These are phyloP conservation scores for Salticus scenicus DNA, from an alignment of 2,888 invertebrate genomes.

Conservation along the genomic window DNA sequence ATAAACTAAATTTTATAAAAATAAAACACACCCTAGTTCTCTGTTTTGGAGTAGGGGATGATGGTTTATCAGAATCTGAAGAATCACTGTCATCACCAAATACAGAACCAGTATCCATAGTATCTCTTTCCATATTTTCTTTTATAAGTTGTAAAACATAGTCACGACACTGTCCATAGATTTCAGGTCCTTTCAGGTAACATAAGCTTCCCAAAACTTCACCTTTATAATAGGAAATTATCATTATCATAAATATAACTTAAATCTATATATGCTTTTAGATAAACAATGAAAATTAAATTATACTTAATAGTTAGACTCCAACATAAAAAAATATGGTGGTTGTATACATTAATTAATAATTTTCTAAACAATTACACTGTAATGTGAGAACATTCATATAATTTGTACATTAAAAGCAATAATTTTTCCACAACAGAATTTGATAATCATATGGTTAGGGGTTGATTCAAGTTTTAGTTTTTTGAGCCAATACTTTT, in stretches of 20 bases:
- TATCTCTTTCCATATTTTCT: constrained; percentile 76
- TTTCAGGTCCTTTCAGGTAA: constrained; percentile 74
- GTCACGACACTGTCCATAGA: constrained; percentile 75
- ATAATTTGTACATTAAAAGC: too few relatives aligned
- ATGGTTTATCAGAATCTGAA: constrained; percentile 25
- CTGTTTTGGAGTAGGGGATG: neutral
- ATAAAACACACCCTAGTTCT: constrained; percentile 27
- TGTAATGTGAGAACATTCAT: too few relatives aligned
- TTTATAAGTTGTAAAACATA: constrained; percentile 76
- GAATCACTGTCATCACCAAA: constrained; percentile 34
- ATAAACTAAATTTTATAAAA: too few relatives aligned
- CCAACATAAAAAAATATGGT: too few relatives aligned
- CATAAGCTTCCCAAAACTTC: constrained; percentile 77
- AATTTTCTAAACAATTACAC: too few relatives aligned
- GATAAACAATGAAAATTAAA: too few relatives aligned
- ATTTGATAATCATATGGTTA: too few relatives aligned
- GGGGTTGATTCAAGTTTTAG: too few relatives aligned
- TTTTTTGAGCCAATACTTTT: too few relatives aligned
- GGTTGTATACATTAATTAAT: too few relatives aligned
- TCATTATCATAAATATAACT: constrained; percentile 16
- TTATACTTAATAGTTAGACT: too few relatives aligned
- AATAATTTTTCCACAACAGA: too few relatives aligned
- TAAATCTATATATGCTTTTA: neutral
- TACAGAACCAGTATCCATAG: constrained; percentile 71
- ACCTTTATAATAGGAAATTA: constrained; percentile 75